These are phyloP conservation scores for Hemibagrus wyckioides DNA, from an alignment of 2,113 vertebrate genomes.

Conservation along the genomic window DNA sequence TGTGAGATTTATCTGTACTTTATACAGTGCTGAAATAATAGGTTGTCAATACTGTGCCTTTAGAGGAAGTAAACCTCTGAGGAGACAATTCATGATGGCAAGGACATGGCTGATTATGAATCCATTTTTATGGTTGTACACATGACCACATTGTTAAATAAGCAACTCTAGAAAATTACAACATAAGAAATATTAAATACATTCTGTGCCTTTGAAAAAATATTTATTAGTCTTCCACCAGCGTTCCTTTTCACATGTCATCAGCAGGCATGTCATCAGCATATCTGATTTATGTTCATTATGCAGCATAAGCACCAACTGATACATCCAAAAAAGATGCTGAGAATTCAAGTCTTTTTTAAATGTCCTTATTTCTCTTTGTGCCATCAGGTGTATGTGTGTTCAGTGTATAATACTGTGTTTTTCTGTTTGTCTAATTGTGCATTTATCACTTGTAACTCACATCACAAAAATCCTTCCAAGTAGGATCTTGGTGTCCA, in stretches of 20 bases:
- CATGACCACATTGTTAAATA: conserved; percentile 82
- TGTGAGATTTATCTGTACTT: conserved; percentile 20
- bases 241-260: conserved; percentile 69
- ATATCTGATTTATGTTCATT: conserved; percentile 61
- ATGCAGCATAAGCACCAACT: conserved; percentile 74
- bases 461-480: conserved; percentile 15
- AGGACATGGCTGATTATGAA: conserved; percentile 74
- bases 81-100: neutral
- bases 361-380: conserved; percentile 57
- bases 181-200: conserved; percentile 97
- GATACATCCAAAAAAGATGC: conserved; percentile 75
- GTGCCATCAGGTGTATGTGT: neutral
- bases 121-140: conserved; percentile 64
- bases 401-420: neutral
- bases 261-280: conserved; percentile 82
- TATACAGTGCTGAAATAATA: conserved; percentile 17
- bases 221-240: conserved; percentile 73
- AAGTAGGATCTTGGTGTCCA: conserved; percentile 43
- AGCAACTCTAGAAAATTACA: conserved; percentile 91
- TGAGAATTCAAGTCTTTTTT: conserved; percentile 64
- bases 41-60: conserved; percentile 11
- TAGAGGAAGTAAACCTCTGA: neutral
- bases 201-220: conserved; percentile 95
- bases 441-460: conserved; percentile 8
- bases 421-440: conserved; percentile 21